Evolutionary conservation across 1,140 invertebrate genomes (phyloP), one percentile per base, ranked within the genome.

Genomic region (Musca domestica): DNA sequence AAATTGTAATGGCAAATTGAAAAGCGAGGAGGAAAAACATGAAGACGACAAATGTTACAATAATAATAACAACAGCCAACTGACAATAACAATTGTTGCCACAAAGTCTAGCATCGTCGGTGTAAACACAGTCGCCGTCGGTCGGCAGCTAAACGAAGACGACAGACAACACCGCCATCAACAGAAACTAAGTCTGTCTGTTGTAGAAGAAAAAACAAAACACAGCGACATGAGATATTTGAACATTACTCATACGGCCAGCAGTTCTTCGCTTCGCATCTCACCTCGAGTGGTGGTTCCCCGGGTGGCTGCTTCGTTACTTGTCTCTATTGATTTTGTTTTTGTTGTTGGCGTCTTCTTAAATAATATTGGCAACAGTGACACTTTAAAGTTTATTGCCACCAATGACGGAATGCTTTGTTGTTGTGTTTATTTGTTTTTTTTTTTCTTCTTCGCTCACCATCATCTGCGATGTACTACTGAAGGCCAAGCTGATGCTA

Each of bases 351-450:
- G 25, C 52, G n/a, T 61, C 17, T 61, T 61, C n/a, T 34, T 61
- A 41, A 41, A 41, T 41, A 41, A 41, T 41, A 27, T 27, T 27
- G 27, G 48, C 54, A 27, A 34, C 27, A 34, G 56, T 61, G 56
- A 41, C 15, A n/a, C 27, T 19, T 41, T 17, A 61, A 61, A 61
- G 27, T 61, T 61, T 61, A 61, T 61, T 61, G 56, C 56, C 56
- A 34, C 19, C 56, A 34, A 19, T 34, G 56, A 61, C 56, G 34
- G 34, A 41, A 41, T 41, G 34, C 12, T 41, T 9, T 3, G 27
- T n/a, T n/a, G n/a, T n/a, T n/a, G n/a, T n/a, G n/a, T n/a, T n/a
- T n/a, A n/a, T n/a, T n/a, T n/a, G n/a, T n/a, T n/a, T n/a, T n/a
- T n/a, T 30, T 30, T 30, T 3, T 30, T 30, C 9, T 30, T 3